These are phyloP conservation scores for Indicator maculatus DNA, from an alignment of 2,113 vertebrate species.

Conservation along the genomic window DNA sequence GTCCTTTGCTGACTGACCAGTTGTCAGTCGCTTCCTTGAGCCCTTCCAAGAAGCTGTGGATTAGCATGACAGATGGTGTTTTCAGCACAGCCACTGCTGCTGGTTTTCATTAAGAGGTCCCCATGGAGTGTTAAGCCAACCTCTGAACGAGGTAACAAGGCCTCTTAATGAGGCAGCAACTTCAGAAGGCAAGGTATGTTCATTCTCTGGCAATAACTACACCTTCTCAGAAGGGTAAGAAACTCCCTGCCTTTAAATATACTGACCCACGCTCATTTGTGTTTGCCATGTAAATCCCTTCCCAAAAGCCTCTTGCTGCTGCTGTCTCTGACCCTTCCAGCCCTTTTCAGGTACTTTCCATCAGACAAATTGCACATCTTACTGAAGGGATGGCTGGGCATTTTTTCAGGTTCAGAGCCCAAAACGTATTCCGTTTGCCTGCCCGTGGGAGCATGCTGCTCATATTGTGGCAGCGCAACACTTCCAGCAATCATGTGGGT, in stretches of 20 bases:
- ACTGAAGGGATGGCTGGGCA: not conserved
- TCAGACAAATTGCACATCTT: not conserved
- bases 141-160: not conserved
- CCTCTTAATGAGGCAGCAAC: not conserved
- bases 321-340: not conserved
- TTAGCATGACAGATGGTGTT: accelerated
- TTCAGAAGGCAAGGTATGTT: not conserved
- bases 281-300: not conserved
- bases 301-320: not conserved
- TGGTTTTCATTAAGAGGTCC: not conserved
- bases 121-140: not conserved
- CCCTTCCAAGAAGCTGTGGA: not conserved
- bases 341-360: not conserved
- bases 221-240: not conserved
- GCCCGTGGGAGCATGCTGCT: accelerated
- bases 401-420: slow-evolving; percentile 4
- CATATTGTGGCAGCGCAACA: not conserved
- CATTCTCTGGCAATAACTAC: not conserved
- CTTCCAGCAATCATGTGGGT: not conserved
- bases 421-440: not conserved
- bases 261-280: not conserved
- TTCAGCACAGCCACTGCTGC: not conserved
- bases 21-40: accelerated
- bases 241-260: not conserved
- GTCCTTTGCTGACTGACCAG: accelerated